phyloP scores from a whole-genome alignment of 2,888 invertebrate genomes.

The Macrosoma leucophasiata region DNA sequence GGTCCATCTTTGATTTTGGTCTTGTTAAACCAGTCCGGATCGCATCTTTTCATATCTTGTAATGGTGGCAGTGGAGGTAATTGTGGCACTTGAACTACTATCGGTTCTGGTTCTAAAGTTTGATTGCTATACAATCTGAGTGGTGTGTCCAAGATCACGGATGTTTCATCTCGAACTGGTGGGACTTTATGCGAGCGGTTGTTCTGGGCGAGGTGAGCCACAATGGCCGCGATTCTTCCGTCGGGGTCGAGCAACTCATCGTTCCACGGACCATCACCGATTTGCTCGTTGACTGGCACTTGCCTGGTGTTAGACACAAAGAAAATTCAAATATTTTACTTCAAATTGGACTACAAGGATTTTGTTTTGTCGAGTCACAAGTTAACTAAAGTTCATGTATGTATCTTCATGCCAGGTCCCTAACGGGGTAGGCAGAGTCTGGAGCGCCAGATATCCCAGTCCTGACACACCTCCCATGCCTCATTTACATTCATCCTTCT shows the following conservation, averaged over 20 bases:
- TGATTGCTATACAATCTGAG: conserved; percentile 57
- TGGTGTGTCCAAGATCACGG: conserved; percentile 55
- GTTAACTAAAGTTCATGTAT: too few relatives aligned
- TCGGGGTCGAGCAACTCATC: conserved; percentile 60
- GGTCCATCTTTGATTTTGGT: conserved; percentile 32
- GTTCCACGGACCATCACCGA: conserved; percentile 53
- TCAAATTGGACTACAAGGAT: too few relatives aligned
- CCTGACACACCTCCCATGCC: too few relatives aligned
- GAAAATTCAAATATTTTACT: too few relatives aligned
- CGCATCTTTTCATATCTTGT: conserved; percentile 57
- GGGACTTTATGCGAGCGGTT: conserved; percentile 47
- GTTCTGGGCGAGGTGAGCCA: conserved; percentile 54
- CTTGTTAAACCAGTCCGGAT: conserved; percentile 54
- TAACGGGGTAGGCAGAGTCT: too few relatives aligned
- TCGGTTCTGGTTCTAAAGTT: conserved; percentile 43
- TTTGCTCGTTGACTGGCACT: conserved; percentile 50
- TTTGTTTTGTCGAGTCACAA: too few relatives aligned
- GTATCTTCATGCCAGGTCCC: too few relatives aligned
- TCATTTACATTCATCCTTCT: too few relatives aligned
- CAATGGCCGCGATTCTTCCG: conserved; percentile 52
- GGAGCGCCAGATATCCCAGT: too few relatives aligned
- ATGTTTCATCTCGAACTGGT: conserved; percentile 44
- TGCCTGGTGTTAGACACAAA: too few relatives aligned
- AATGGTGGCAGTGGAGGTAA: conserved; percentile 50
- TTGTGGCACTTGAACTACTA: conserved; percentile 46